Evolutionary conservation across 1,140 invertebrate species (phyloP).

Genomic region (Popillia japonica): DNA sequence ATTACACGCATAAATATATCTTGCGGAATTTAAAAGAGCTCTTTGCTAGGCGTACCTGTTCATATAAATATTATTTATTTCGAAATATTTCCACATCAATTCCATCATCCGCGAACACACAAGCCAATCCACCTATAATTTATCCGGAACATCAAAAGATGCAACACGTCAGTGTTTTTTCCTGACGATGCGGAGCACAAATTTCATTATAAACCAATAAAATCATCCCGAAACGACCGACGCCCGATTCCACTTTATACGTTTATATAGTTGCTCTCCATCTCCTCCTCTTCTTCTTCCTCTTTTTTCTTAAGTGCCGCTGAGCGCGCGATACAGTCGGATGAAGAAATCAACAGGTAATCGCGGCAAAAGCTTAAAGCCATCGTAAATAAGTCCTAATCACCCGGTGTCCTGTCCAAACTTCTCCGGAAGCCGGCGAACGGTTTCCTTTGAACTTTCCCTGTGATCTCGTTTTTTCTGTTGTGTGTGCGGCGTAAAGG

Average conservation of each 20-base stretch:
- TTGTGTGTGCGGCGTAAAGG: no score
- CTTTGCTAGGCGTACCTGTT: no score
- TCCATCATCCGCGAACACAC: not conserved
- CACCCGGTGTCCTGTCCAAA: not conserved
- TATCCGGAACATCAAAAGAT: not conserved
- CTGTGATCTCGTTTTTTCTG: not conserved
- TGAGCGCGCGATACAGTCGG: no score
- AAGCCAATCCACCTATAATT: not conserved
- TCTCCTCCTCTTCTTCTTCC: no score
- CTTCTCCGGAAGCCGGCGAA: not conserved
- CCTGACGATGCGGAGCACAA: not conserved
- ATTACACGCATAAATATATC: no score
- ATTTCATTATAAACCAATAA: not conserved
- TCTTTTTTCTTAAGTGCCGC: no score
- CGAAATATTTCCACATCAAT: not conserved
- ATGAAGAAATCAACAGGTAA: not conserved
- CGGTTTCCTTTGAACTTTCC: not conserved
- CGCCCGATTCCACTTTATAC: not conserved
- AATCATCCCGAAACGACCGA: not conserved
- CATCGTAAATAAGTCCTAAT: not conserved
- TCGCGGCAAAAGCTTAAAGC: not conserved
- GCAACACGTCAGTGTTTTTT: no score
- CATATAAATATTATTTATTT: not conserved
- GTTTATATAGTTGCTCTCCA: no score
- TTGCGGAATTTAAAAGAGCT: no score